Conservation (phyloP, 2,888 invertebrate species). For the Epiblema foenella region DNA sequence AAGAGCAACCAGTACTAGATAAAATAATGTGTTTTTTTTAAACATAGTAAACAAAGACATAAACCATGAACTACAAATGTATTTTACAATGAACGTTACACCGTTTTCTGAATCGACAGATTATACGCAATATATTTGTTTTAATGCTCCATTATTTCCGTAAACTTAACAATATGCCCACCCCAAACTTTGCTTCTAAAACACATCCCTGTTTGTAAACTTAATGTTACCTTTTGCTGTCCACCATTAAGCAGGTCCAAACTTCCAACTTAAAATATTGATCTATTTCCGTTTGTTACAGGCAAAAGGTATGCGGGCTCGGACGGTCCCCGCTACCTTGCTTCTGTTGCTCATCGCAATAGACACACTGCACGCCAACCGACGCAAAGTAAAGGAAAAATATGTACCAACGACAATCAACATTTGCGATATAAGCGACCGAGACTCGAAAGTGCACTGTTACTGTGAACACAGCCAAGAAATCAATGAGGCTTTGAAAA, state of each 20-base stretch:
- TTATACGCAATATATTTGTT: neutral
- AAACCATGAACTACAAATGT: too few relatives aligned
- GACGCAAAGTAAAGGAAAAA: constrained; percentile 78
- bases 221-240: constrained; percentile 8
- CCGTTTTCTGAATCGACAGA: neutral
- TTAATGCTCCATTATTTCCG: neutral
- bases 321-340: constrained; percentile 80
- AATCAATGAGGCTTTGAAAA: constrained; percentile 86
- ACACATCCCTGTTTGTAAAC: constrained; percentile 18
- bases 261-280: constrained; percentile 19
- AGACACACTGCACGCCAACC: constrained; percentile 77
- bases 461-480: constrained; percentile 86
- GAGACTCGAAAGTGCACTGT: constrained; percentile 86
- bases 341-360: constrained; percentile 80
- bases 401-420: constrained; percentile 69
- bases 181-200: constrained; percentile 1
- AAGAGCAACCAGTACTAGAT: too few relatives aligned
- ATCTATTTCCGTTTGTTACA: constrained; percentile 64
- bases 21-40: neutral
- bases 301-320: constrained; percentile 83
- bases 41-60: neutral
- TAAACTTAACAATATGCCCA: neutral
- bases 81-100: too few relatives aligned
- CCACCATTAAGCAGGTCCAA: constrained; percentile 4
- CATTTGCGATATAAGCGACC: constrained; percentile 84